Evolutionary conservation across 2,113 vertebrate genomes (phyloP).

Genomic region (Bos indicus): DNA sequence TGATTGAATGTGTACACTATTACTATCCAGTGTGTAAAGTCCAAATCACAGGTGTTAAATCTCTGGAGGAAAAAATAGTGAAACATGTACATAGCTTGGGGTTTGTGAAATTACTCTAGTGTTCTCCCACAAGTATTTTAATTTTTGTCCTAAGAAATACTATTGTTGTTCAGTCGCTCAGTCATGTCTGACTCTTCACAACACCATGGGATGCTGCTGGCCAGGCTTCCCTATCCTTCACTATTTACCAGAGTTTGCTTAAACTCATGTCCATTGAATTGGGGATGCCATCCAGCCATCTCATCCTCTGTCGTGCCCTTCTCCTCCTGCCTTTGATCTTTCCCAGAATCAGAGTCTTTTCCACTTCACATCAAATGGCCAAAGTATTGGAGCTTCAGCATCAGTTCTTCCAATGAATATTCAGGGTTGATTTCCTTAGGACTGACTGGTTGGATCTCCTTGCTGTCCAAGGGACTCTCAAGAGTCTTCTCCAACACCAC

Average conservation of each 20-base stretch:
- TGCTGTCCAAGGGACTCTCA: not conserved
- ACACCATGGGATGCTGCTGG: not conserved
- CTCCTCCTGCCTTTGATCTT: not conserved
- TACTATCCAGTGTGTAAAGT: not conserved
- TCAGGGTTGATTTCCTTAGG: not conserved
- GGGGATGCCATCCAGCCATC: not conserved
- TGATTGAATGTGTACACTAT: not conserved
- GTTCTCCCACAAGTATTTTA: not conserved
- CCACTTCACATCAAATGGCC: not conserved
- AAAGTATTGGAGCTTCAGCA: not conserved
- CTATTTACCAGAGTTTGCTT: not conserved
- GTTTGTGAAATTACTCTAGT: not conserved
- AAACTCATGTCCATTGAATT: not conserved
- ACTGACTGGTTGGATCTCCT: not conserved
- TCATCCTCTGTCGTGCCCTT: not conserved
- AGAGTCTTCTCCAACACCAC: not conserved
- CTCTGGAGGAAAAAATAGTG: not conserved
- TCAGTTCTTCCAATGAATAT: not conserved
- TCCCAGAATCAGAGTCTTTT: not conserved
- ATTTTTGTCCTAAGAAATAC: not conserved
- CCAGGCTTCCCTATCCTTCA: not conserved
- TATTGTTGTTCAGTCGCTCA: not conserved
- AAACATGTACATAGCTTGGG: not conserved
- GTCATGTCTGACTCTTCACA: not conserved
- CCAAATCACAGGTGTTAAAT: not conserved